These are phyloP conservation scores for Clarias platycephalus DNA, from an alignment of 2,797 vertebrate species.

Conservation along the genomic window DNA sequence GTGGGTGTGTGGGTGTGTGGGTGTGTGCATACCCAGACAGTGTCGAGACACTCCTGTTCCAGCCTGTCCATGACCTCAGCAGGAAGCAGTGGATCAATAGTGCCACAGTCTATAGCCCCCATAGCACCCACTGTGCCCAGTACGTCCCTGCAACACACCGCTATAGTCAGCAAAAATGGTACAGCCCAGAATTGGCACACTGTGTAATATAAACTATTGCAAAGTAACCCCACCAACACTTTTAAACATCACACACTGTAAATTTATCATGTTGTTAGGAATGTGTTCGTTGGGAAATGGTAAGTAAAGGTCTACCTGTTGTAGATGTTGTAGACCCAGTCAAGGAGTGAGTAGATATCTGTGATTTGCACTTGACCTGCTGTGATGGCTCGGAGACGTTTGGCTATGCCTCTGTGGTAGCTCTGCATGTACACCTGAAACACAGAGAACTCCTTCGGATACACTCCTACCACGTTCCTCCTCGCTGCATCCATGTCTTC, in stretches of 20 bases:
- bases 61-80: slow-evolving; percentile 78
- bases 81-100: slow-evolving; percentile 81
- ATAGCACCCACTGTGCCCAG: slow-evolving; percentile 80
- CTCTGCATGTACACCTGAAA: slow-evolving; percentile 86
- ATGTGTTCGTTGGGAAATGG: background rate
- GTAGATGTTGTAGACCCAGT: slow-evolving; percentile 93
- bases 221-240: background rate
- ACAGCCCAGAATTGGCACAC: background rate
- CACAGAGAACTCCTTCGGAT: slow-evolving; percentile 83
- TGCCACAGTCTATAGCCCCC: slow-evolving; percentile 74
- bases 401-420: slow-evolving; percentile 83
- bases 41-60: slow-evolving; percentile 83
- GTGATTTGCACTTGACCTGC: slow-evolving; percentile 77
- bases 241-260: background rate
- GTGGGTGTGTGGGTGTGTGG: slow-evolving; percentile 12
- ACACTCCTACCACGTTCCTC: slow-evolving; percentile 83
- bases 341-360: slow-evolving; percentile 87
- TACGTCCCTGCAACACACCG: slow-evolving; percentile 78
- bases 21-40: slow-evolving; percentile 77
- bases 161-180: slow-evolving; percentile 16
- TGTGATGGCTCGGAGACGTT: slow-evolving; percentile 76
- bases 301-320: slow-evolving; percentile 72
- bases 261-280: background rate
- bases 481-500: slow-evolving; percentile 82
- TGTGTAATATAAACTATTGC: background rate